Evolutionary conservation across 2,888 invertebrate genomes (phyloP).

Genomic region (Epirrita christyi): DNA sequence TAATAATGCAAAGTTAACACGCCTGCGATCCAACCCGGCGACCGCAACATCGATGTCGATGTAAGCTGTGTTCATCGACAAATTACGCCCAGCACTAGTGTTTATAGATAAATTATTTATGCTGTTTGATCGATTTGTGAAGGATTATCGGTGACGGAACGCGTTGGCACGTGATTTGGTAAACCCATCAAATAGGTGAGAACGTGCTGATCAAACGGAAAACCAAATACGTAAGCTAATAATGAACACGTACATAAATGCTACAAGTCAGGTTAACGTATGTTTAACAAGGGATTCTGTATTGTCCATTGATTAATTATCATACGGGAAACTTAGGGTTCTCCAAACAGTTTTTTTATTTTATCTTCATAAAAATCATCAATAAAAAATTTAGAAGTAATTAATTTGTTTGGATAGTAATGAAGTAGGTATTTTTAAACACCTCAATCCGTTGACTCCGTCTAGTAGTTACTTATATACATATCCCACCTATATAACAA

Average conservation of each 20-base stretch:
- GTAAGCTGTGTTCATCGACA: conserved; percentile 44
- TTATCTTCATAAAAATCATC: no score
- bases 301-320: no score
- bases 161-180: conserved; percentile 23
- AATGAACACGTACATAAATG: conserved; percentile 26
- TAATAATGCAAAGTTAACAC: conserved; percentile 82
- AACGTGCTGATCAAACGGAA: conserved; percentile 26
- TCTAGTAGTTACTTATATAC: no score
- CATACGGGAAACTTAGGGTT: no score
- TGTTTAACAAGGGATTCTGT: no score
- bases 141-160: conserved; percentile 36
- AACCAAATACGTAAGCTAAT: conserved; percentile 30
- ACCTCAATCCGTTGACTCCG: no score
- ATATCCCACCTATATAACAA: no score
- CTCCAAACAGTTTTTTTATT: no score
- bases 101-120: conserved; percentile 52
- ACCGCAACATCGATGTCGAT: conserved; percentile 71
- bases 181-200: conserved; percentile 23
- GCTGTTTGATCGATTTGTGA: conserved; percentile 45
- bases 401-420: no score
- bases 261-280: neutral
- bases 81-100: conserved; percentile 56
- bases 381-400: no score
- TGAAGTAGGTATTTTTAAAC: no score
- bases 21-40: conserved; percentile 51